These are phyloP conservation scores for Cyrtonyx montezumae DNA, from an alignment of 2,113 vertebrate species.

Conservation along the genomic window DNA sequence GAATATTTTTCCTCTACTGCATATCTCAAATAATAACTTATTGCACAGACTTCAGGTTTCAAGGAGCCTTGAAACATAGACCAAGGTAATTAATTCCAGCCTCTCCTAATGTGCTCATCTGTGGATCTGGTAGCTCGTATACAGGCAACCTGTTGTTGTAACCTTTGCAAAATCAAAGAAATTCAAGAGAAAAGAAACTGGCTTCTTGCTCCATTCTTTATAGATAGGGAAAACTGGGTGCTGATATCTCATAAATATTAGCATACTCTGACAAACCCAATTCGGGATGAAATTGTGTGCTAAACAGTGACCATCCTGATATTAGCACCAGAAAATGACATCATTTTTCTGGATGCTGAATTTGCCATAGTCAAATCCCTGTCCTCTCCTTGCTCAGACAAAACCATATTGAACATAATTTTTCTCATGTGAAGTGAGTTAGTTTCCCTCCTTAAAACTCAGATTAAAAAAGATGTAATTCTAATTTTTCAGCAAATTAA, in stretches of 20 bases:
- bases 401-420: background rate
- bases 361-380: background rate
- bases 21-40: background rate
- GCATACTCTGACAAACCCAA: background rate
- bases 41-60: background rate
- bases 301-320: background rate
- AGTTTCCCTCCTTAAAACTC: background rate
- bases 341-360: background rate
- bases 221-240: background rate
- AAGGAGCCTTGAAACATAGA: too few relatives aligned
- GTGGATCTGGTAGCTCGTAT: background rate
- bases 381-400: background rate
- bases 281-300: background rate
- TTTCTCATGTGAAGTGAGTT: background rate
- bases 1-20: background rate
- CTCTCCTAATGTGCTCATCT: background rate
- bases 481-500: conserved; percentile 21
- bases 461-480: conserved; percentile 6
- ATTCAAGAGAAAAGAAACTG: too few relatives aligned
- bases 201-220: background rate
- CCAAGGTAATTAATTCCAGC: background rate
- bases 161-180: background rate
- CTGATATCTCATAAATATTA: background rate
- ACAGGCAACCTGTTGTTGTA: background rate
- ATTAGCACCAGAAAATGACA: background rate